Base-by-base conservation (phyloP, 1,140 invertebrate genomes). In the Melipona quadrifasciata region DNA sequence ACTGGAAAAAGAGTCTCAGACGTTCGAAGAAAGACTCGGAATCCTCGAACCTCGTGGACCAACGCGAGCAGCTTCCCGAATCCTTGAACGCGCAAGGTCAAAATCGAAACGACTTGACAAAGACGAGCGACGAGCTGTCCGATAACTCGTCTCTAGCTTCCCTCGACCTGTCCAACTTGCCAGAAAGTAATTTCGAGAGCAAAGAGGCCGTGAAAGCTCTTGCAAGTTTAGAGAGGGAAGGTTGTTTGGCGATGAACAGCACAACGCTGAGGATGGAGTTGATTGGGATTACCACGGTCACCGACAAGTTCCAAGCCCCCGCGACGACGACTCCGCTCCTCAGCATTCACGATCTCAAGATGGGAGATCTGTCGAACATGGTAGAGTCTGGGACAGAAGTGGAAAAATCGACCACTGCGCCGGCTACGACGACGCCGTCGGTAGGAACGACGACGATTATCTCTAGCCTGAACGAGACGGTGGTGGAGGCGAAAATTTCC, bases 191-290 rank as follows among this genome's bases (percentile, higher is more conserved):
- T 5, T 21, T 61, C 16, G 14, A n/a, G 1, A 27, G 16, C 17
- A 16, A 0, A 1, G 31, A 27, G 6, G 19, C 6, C 0, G 0
- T 8, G 0, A 61, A 65, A 0, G 17, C 19, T 21, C 11, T 12
- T 24, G 19, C 14, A 6, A 70, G 55, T 21, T 11, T 8, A 8
- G 57, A 34, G 27, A 58, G 10, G 0, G 75, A 31, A 3, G 47
- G 24, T 11, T 87, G 87, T 19, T 87, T 72, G n/a, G 57, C n/a
- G 0, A 12, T 65, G 47, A 74, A 82, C 27, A 14, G 16, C 4
- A 85, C 72, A 39, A 64, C 74, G n/a, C 31, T 55, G 71, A 76
- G 27, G 57, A 57, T 87, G 10, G 68, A 83, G 12, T 19, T 80
- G 21, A 27, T 57, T 0, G 75, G 47, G n/a, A 58, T 24, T 34